Evolutionary conservation across 1,140 invertebrate species (phyloP).

Genomic region (Drosophila pseudoobscura): DNA sequence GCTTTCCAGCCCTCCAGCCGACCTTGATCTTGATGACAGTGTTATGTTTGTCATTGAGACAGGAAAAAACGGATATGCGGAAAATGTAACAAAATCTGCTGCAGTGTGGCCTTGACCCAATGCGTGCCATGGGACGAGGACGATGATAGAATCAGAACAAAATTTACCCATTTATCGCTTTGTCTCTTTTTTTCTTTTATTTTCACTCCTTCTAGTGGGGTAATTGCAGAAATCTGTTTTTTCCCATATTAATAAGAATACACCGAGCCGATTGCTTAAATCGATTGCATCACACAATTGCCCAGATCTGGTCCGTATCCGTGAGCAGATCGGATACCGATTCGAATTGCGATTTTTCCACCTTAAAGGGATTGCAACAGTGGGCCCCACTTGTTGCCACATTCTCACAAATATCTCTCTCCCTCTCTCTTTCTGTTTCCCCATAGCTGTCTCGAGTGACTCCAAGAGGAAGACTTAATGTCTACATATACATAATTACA

Average conservation of each 20-base stretch:
- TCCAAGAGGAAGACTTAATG: not conserved
- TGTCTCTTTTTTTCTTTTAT: conserved; percentile 30
- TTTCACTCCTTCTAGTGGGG: conserved; percentile 33
- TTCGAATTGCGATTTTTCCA: too few relatives aligned
- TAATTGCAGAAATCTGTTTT: conserved; percentile 71
- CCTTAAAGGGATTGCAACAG: conserved; percentile 23
- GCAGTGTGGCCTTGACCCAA: conserved; percentile 68
- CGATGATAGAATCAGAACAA: not conserved
- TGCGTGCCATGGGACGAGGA: conserved; percentile 27
- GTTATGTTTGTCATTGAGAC: conserved; percentile 60
- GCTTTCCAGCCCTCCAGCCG: not conserved
- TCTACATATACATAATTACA: conserved; percentile 36
- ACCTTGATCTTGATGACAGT: conserved; percentile 75
- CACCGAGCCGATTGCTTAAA: too few relatives aligned
- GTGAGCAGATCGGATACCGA: not conserved
- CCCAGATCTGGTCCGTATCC: too few relatives aligned
- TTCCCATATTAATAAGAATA: conserved; percentile 27
- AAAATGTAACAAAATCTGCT: conserved; percentile 25
- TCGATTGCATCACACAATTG: too few relatives aligned
- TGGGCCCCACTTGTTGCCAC: conserved; percentile 29
- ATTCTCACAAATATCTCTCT: too few relatives aligned
- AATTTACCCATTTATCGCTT: too few relatives aligned
- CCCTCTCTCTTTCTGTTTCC: too few relatives aligned
- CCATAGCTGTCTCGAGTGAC: not conserved
- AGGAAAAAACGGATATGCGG: not conserved